Base-by-base conservation (phyloP, 2,797 vertebrate species). In the Alectoris magna region DNA sequence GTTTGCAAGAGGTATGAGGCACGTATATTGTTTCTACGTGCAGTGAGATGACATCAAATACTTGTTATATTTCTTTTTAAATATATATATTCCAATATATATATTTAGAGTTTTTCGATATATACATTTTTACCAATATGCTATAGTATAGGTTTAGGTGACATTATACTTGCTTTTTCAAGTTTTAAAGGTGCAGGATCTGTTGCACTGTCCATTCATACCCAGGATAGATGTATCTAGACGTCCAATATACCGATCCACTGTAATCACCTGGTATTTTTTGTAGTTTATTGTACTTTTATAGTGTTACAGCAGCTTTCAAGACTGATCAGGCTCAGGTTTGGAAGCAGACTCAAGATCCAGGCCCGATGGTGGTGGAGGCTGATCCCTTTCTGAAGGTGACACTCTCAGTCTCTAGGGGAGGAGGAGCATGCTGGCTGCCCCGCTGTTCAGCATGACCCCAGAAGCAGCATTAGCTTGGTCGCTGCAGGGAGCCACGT, bases 131-230 rank as follows among this genome's bases (percentile, higher is more conserved):
- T 88, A 91, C 69, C 92, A 91, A 80, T 90, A 71, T 2, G 84
- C 91, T 94, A 8, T 91, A 91, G 80, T 29, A 9, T 71, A 94
- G 92, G 51, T 92, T 84, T 77, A 96, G 94, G 73, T 92, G 95
- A 96, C 90, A 95, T 95, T 95, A 94, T 89, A 91, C 95, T 93
- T 93, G 89, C 96, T 97, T 97, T 97, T 97, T 95, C 64, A 59
- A 82, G 97, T 98, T 98, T 98, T 98, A 98, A 98, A 98, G 90
- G 97, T 98, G 98, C 98, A 98, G 97, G 63, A 98, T 98, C 98
- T 91, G 84, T 96, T 88, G 63, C 60, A 51, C 48, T 56, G 36
- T 93, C 73, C 73, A 55, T 36, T 69, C 83, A 84, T 26, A 4
- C 69, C 51, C 80, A 63, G 60, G 76, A 43, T 80, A 12, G 36